Percentiles rank a stretch among this genome's conserved stretches.
These are phyloP conservation scores for Conops quadrifasciatus DNA, from an alignment of 2,888 invertebrate genomes.

Conservation along the genomic window DNA sequence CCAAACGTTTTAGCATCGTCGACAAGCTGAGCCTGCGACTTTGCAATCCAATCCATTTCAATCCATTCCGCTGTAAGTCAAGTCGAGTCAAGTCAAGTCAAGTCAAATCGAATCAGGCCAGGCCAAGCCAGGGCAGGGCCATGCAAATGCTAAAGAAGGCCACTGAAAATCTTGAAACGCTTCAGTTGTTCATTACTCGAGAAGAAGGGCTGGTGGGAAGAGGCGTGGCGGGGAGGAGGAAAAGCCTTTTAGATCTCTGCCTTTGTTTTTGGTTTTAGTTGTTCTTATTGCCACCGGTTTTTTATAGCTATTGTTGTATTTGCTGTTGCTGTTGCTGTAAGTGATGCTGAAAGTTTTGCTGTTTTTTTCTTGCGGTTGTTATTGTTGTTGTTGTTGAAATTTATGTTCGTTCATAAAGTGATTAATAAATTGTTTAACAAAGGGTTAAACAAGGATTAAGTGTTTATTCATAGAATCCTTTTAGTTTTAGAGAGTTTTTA, in stretches of 20 bases:
- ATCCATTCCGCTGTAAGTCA: neutral
- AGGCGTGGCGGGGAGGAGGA: slow-evolving; percentile 43
- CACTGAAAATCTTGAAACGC: slow-evolving; percentile 43
- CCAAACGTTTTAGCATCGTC: neutral
- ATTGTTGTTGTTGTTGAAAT: slow-evolving; percentile 14
- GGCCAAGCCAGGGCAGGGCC: slow-evolving; percentile 25
- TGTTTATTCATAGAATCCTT: too few species aligned
- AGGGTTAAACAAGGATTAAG: too few species aligned
- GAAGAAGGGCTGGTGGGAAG: too few species aligned
- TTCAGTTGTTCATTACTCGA: slow-evolving; percentile 49
- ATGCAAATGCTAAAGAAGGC: neutral
- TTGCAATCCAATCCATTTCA: slow-evolving; percentile 14
- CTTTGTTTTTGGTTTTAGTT: neutral
- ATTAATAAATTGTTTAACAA: slow-evolving; percentile 7
- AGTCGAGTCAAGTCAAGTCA: slow-evolving; percentile 25
- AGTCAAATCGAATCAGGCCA: slow-evolving; percentile 13
- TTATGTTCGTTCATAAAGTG: slow-evolving; percentile 13
- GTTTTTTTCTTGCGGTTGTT: neutral
- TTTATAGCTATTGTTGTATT: neutral
- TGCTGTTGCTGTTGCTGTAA: slow-evolving; percentile 7
- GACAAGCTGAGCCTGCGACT: neutral
- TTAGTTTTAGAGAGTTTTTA: too few species aligned
- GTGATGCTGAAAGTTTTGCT: neutral
- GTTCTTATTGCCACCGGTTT: slow-evolving; percentile 9
- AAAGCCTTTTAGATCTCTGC: slow-evolving; percentile 17